phyloP scores from a whole-genome alignment of 37 sponge, comb jelly and placozoan species.

The Hormiphora californensis region DNA sequence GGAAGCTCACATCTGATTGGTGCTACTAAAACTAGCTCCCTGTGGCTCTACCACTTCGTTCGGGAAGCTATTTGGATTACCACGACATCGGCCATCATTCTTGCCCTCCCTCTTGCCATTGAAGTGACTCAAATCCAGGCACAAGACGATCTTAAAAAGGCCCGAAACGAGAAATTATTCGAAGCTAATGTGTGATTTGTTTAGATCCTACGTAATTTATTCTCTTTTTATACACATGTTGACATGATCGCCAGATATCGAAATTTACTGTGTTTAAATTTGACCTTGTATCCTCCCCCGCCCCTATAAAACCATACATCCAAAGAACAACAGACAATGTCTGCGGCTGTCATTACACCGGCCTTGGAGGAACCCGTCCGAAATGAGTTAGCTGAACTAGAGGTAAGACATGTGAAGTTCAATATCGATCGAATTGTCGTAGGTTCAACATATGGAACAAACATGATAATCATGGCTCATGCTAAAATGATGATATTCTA shows the following conservation, averaged over 20 bases:
- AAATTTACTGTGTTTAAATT: neutral
- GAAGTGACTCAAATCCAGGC: slow-evolving; percentile 40
- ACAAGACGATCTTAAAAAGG: slow-evolving; percentile 21
- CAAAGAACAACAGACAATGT: no score
- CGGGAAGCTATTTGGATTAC: neutral
- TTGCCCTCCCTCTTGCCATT: slow-evolving; percentile 5
- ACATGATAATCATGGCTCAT: no score
- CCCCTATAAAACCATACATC: neutral
- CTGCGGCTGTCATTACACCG: slow-evolving; percentile 41
- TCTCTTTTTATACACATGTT: no score
- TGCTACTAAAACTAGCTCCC: neutral
- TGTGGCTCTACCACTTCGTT: slow-evolving; percentile 23
- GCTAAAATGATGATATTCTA: no score
- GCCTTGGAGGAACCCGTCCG: slow-evolving; percentile 24
- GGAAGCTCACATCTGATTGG: neutral
- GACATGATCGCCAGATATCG: neutral
- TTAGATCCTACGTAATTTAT: no score
- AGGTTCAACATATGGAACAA: no score
- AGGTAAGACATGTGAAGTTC: no score
- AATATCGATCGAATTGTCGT: no score
- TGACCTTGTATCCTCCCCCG: neutral
- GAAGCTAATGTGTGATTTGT: no score
- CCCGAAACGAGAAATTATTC: slow-evolving; percentile 17
- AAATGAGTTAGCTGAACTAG: slow-evolving; percentile 49
- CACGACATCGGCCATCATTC: slow-evolving; percentile 34